Base-by-base conservation (phyloP, 1,140 invertebrate species). In the Aphelenchoides fujianensis region DNA sequence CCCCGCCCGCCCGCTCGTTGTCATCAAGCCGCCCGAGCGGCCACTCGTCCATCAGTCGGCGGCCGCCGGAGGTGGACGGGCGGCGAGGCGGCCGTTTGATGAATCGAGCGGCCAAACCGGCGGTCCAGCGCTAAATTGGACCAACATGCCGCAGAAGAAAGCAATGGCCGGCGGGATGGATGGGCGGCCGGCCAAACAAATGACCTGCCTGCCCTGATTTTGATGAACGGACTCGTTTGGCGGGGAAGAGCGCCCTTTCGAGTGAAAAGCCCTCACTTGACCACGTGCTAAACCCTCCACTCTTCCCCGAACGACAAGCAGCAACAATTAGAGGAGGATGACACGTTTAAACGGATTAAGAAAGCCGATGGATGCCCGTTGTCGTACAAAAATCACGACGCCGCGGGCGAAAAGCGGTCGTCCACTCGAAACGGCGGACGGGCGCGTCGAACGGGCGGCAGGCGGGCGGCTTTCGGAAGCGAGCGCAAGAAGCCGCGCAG, bases 141-240 rank as follows among this genome's bases (percentile, higher is more conserved):
- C 41, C 41, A 48, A 48, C 41, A 48, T 48, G 41, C 41, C 41
- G 41, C 41, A 48, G 41, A 48, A 48, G n/a, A n/a, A n/a, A n/a
- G n/a, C n/a, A n/a, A 48, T 23, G 41, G 41, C 12, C 41, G 41
- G 12, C 23, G 41, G 12, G 41, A 48, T 48, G 12, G 41, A n/a
- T n/a, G 41, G 41, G 41, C 41, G 12, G 41, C 41, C 12, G 23
- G 23, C 23, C 23, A 48, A 48, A 48, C 41, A 48, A 48, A 48
- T 48, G 41, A 48, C 41, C 23, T 23, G 41, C 41, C 12, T 48
- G 41, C 41, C 41, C n/a, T n/a, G n/a, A n/a, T n/a, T n/a, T n/a
- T n/a, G n/a, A n/a, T n/a, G n/a, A n/a, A n/a, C n/a, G n/a, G n/a
- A n/a, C n/a, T n/a, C n/a, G n/a, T n/a, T n/a, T n/a, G n/a, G n/a